Conservation (phyloP, 2,797 vertebrate species). For the Sparidentex hasta region DNA sequence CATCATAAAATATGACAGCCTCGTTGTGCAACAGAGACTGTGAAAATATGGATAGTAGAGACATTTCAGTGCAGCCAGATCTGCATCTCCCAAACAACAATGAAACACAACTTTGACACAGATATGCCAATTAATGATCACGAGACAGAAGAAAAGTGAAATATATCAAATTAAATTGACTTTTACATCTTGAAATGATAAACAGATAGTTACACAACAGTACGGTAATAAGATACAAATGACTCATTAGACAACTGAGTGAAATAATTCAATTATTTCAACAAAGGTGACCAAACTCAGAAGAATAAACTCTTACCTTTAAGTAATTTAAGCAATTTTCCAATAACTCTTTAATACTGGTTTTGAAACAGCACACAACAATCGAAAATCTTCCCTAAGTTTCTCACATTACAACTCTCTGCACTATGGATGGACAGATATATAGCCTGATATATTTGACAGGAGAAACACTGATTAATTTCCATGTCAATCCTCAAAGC, state of each 20-base stretch:
- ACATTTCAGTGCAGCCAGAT: neutral
- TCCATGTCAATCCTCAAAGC: conserved; percentile 37
- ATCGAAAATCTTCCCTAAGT: neutral
- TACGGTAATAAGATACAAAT: neutral
- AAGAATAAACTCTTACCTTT: neutral
- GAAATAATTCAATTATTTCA: neutral
- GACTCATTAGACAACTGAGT: neutral
- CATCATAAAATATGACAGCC: conserved; percentile 10
- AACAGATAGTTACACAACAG: neutral
- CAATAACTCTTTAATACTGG: neutral
- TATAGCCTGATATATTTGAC: neutral
- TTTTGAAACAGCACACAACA: conserved; percentile 11
- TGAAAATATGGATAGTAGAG: conserved; percentile 3
- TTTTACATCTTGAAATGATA: neutral
- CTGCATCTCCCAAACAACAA: neutral
- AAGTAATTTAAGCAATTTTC: neutral
- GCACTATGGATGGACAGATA: conserved; percentile 6
- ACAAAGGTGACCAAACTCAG: neutral
- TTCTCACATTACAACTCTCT: conserved; percentile 16
- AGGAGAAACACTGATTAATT: conserved; percentile 23
- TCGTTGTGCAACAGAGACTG: neutral
- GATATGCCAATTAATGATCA: conserved; percentile 4
- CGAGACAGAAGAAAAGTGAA: neutral
- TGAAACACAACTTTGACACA: conserved; percentile 1
- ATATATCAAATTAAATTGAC: neutral